Evolutionary conservation across 2,113 vertebrate genomes (phyloP).

Genomic region (Alexandromys fortis): DNA sequence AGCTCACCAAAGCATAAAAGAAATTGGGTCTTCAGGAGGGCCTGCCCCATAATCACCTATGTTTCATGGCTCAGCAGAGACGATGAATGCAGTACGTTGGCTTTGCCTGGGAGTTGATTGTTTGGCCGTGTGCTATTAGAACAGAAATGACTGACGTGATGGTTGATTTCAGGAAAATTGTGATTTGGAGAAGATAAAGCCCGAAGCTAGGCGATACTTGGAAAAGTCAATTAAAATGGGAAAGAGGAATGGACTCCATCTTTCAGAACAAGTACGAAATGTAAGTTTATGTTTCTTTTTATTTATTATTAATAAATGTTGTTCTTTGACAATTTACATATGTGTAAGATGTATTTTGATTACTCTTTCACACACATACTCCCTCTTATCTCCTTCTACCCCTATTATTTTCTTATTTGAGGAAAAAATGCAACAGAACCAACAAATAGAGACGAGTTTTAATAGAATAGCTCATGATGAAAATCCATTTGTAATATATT

Average conservation of each 20-base stretch:
- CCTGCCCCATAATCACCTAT: constrained; percentile 55
- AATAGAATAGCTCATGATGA: constrained; percentile 25
- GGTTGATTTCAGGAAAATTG: constrained; percentile 88
- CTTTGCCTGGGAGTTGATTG: constrained; percentile 38
- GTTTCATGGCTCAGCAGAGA: constrained; percentile 7
- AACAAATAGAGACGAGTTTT: constrained; percentile 23
- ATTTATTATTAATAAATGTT: not conserved
- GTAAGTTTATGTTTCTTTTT: constrained; percentile 83
- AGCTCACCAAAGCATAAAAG: constrained; percentile 39
- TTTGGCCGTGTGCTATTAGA: constrained; percentile 31
- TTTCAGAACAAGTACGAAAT: constrained; percentile 91
- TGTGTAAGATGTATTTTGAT: not conserved
- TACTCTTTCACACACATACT: not conserved
- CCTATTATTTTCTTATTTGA: constrained; percentile 28
- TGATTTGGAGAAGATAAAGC: constrained; percentile 84
- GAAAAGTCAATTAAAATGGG: constrained; percentile 93
- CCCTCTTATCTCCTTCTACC: not conserved
- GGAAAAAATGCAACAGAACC: constrained; percentile 5
- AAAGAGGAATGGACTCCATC: constrained; percentile 93
- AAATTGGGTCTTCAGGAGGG: constrained; percentile 55
- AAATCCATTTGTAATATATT: constrained; percentile 25
- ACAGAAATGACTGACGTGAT: constrained; percentile 57
- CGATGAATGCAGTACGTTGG: constrained; percentile 30
- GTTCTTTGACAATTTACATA: not conserved
- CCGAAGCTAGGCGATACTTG: constrained; percentile 92